Evolutionary conservation across 2,888 invertebrate species (phyloP), one percentile per base, ranked within the genome.

Genomic region (Metacarcinus magister): DNA sequence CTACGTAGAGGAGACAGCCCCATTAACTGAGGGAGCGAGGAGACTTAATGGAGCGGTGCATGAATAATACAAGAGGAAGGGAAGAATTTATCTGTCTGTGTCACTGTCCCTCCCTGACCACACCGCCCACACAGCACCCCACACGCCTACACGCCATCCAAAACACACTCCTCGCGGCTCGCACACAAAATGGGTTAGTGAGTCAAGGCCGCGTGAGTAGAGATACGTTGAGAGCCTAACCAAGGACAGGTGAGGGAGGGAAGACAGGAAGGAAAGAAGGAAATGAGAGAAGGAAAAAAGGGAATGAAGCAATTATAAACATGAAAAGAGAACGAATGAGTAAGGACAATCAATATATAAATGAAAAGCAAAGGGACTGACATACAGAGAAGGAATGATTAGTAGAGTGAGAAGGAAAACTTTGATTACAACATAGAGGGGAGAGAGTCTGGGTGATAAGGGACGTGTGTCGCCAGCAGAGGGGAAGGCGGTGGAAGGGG

Each of bases 11-110:
- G 32, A 92, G 60, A 92, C 54, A 60, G 19, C 23, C 32, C 39
- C 39, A 60, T 39, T 32, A 92, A 44, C 2, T 60, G 43, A 23
- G 32, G 92, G 39, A 92, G 46, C 44, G 39, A 92, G 82, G 60
- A 95, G 92, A 92, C 46, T 95, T 95, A 95, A 95, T 92, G 92
- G 92, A 95, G 92, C 48, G 0, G 44, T 19, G 91, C 92, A 75
- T 95, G 92, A 92, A 92, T 94, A 94, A 94, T 89, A 94, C 48
- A 92, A 75, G 92, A 60, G 82, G 82, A 44, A 19, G 92, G 82
- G 32, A n/a, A 44, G 92, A 32, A 95, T 92, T 48, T 67, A 95
- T 95, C 48, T 92, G 54, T 60, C 92, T 39, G 54, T 92, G 28
- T 46, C 48, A 32, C 75, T 92, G 48, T 48, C 48, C 39, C 28